Percentiles rank a stretch among this genome's conserved stretches.
Conservation (phyloP, 2,888 invertebrate genomes). For the Teleogryllus oceanicus region DNA sequence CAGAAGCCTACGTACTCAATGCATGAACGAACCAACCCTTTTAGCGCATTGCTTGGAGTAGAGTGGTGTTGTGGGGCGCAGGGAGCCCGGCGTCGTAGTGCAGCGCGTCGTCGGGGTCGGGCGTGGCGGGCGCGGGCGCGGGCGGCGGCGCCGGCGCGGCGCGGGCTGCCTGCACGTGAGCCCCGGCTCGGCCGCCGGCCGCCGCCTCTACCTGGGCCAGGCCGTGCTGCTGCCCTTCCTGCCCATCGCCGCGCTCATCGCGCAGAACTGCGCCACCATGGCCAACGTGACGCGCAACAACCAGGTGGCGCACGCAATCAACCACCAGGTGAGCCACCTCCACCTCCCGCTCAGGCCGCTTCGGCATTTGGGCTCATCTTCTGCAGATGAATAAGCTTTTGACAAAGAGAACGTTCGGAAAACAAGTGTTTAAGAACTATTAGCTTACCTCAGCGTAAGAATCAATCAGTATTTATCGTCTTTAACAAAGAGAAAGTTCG, state of each 20-base stretch:
- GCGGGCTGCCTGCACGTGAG: conserved; percentile 38
- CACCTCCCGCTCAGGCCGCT: too few relatives aligned
- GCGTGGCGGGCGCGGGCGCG: background rate
- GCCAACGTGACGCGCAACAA: conserved; percentile 51
- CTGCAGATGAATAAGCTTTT: too few relatives aligned
- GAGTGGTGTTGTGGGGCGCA: background rate
- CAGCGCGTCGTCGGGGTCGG: background rate
- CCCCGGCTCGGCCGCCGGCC: conserved; percentile 45
- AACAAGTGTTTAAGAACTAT: too few relatives aligned
- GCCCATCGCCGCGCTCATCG: conserved; percentile 55
- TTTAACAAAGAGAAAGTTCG: too few relatives aligned
- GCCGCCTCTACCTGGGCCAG: conserved; percentile 52
- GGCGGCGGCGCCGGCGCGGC: background rate
- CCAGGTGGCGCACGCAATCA: conserved; percentile 51
- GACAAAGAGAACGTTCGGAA: too few relatives aligned
- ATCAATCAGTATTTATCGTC: too few relatives aligned
- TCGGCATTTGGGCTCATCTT: too few relatives aligned
- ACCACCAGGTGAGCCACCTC: conserved; percentile 50
- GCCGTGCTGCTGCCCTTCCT: conserved; percentile 57
- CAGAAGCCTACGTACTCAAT: too few relatives aligned
- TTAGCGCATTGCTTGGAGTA: too few relatives aligned
- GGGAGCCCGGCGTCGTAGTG: background rate
- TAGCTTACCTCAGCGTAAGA: too few relatives aligned
- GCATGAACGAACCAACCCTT: too few relatives aligned
- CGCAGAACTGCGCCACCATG: conserved; percentile 56